Evolutionary conservation across 1,140 invertebrate genomes (phyloP), one percentile per base, ranked within the genome.

Genomic region (Scaptodrosophila lebanonensis): DNA sequence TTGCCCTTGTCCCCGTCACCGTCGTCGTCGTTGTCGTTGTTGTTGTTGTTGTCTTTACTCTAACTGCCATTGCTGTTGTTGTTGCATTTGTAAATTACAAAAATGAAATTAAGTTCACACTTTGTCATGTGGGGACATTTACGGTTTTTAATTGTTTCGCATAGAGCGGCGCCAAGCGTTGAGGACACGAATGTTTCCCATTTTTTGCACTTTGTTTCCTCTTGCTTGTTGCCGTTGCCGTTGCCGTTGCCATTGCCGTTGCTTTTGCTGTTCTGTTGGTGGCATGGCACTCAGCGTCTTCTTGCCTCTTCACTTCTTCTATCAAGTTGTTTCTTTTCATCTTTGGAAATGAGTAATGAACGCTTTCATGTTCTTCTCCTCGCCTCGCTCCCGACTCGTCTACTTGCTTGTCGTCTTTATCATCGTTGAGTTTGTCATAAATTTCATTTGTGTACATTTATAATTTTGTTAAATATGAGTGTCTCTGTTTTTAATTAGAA

Each of bases 61-160:
- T 33, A 4, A 3, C 12, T 33, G 5, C 6, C 2, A 3, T 33
- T 33, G 3, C 8, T 25, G 25, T 27, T 40, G 29, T 61, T 63
- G 64, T 67, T 77, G 63, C 72, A 77, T 79, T 66, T 79, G 75
- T 75, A 82, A 82, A 79, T 82, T 82, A 70, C 75, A 82, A 82
- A 79, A 79, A 79, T 79, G 75, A 79, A 79, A 79, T 79, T 79
- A 79, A 79, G 75, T 79, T 79, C 75, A 79, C 75, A 79, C 75
- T 82, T 82, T 79, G 75, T 79, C 75, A 79, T 79, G 75, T 82
- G 75, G 76, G 75, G 75, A 79, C 75, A 79, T 83, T 79, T 79
- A 82, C 61, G 75, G 75, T 63, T 70, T 79, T 79, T 79, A 79
- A 79, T 79, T 79, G 75, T 79, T 79, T 75, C 54, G 66, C 59